Evolutionary conservation across 2,888 invertebrate genomes (phyloP).

Genomic region (Caenorhabditis sp.): DNA sequence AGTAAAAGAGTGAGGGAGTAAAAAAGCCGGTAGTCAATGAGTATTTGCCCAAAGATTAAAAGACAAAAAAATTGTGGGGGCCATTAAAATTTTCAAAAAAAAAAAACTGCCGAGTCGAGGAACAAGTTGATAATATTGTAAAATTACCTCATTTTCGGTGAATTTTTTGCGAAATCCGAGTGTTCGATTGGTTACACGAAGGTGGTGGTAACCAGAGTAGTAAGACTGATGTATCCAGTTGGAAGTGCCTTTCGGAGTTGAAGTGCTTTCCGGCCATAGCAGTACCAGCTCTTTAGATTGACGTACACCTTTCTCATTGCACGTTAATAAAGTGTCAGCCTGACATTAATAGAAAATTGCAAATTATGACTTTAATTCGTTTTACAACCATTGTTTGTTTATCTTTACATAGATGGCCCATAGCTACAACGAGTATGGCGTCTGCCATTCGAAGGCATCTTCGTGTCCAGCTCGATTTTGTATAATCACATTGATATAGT

Average conservation of each 20-base stretch:
- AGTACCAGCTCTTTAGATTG: constrained; percentile 96
- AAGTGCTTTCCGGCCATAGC: constrained; percentile 86
- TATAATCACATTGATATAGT: constrained; percentile 94
- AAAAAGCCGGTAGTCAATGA: too few species aligned
- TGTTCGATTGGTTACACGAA: constrained; percentile 92
- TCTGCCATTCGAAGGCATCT: constrained; percentile 89
- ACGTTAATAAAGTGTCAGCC: constrained; percentile 24
- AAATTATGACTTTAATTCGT: neutral
- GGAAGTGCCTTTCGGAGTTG: constrained; percentile 81
- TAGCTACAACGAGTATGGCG: constrained; percentile 94
- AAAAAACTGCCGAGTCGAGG: too few species aligned
- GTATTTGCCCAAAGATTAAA: too few species aligned
- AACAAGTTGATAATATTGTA: too few species aligned
- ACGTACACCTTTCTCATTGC: constrained; percentile 87
- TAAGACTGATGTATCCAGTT: constrained; percentile 96
- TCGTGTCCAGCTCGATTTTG: constrained; percentile 94
- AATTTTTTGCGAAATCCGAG: constrained; percentile 84
- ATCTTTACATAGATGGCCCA: constrained; percentile 88
- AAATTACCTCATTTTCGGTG: constrained; percentile 3
- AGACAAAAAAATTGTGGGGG: too few species aligned
- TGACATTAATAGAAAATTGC: neutral
- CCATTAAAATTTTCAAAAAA: too few species aligned
- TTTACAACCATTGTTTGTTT: constrained; percentile 25
- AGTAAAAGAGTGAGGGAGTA: too few species aligned
- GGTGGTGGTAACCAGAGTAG: constrained; percentile 98